These are phyloP conservation scores for Avahi laniger DNA, from an alignment of 2,797 vertebrate genomes.

Conservation along the genomic window DNA sequence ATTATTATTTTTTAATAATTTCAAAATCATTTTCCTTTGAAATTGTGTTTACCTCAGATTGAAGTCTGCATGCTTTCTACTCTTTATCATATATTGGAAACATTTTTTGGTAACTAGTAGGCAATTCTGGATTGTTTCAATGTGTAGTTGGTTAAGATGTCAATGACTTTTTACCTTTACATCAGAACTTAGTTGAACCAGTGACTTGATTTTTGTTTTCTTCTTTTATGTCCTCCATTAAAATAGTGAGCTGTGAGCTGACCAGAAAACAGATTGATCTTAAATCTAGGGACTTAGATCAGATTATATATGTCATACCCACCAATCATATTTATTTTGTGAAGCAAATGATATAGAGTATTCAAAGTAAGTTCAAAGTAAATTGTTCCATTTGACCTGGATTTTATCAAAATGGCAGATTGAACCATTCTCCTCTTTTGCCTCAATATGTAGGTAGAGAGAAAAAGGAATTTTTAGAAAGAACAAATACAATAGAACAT, in stretches of 20 bases:
- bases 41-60: background rate
- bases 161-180: background rate
- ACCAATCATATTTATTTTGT: too few relatives aligned
- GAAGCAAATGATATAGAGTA: too few relatives aligned
- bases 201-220: background rate
- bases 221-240: background rate
- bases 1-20: background rate
- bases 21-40: background rate
- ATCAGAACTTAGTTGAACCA: background rate
- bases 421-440: too few relatives aligned
- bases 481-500: too few relatives aligned
- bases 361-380: too few relatives aligned
- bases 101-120: background rate
- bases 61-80: background rate
- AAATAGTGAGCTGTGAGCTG: background rate
- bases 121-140: background rate
- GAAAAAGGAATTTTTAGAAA: too few relatives aligned
- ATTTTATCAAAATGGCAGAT: too few relatives aligned
- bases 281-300: background rate
- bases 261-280: background rate
- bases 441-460: too few relatives aligned
- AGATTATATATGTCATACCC: background rate
- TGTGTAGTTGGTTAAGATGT: background rate
- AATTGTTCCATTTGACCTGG: too few relatives aligned
- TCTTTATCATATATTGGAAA: background rate